These are phyloP conservation scores for Daboia siamensis DNA, from an alignment of 2,113 vertebrate genomes.

Conservation along the genomic window DNA sequence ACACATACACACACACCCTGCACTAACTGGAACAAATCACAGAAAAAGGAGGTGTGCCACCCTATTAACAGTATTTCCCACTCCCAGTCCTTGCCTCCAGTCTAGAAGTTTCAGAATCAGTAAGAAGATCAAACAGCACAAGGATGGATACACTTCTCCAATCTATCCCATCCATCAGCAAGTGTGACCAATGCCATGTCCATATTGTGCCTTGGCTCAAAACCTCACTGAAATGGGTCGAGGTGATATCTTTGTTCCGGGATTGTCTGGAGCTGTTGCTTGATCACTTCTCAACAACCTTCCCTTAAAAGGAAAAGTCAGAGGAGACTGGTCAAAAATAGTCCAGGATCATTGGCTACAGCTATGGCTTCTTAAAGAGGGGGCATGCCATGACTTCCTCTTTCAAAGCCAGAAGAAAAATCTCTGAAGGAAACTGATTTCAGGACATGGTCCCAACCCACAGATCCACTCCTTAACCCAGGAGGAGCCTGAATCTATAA, in stretches of 20 bases:
- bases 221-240: neutral
- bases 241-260: neutral
- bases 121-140: neutral
- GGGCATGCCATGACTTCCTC: neutral
- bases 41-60: neutral
- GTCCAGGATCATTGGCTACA: neutral
- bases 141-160: neutral
- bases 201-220: neutral
- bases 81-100: neutral
- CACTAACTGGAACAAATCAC: neutral
- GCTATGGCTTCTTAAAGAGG: neutral
- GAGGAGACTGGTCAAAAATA: neutral
- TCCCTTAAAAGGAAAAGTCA: neutral
- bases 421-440: neutral
- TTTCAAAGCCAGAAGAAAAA: neutral
- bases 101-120: neutral
- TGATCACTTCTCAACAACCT: neutral
- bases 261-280: neutral
- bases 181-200: neutral
- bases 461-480: neutral
- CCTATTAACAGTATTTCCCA: neutral
- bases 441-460: neutral
- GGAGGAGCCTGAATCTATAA: neutral
- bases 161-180: neutral
- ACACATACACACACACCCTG: neutral